Conservation (phyloP, 2,797 vertebrate genomes). For the Erethizon dorsatum region DNA sequence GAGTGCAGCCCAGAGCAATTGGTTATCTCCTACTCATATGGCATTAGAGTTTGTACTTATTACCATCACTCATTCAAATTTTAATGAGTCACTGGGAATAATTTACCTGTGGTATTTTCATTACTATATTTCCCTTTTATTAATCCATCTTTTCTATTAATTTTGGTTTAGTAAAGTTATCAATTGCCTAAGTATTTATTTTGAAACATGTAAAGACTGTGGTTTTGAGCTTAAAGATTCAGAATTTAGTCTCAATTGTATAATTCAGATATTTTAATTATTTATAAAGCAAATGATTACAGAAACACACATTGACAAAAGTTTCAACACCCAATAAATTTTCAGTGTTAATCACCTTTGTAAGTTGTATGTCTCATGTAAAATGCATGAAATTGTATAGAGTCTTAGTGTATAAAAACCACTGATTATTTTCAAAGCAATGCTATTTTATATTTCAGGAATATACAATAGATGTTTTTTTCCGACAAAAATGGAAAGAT, state of each 20-base stretch:
- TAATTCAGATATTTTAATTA: constrained; percentile 5
- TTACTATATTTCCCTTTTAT: neutral
- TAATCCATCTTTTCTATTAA: neutral
- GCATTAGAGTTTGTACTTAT: neutral
- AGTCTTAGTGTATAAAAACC: constrained; percentile 2
- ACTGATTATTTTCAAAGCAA: constrained; percentile 60
- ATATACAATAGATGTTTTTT: constrained; percentile 99
- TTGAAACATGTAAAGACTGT: neutral
- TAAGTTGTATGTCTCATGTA: neutral
- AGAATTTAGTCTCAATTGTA: neutral
- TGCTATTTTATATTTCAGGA: constrained; percentile 91
- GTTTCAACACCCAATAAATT: neutral
- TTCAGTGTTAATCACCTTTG: neutral
- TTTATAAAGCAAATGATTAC: neutral
- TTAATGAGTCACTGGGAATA: neutral
- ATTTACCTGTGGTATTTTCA: constrained; percentile 2
- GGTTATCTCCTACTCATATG: accelerated
- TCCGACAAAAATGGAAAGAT: constrained; percentile 98
- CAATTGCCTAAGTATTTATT: neutral
- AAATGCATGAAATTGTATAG: constrained; percentile 28
- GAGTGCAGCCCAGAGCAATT: neutral
- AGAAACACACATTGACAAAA: neutral
- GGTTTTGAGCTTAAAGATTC: neutral
- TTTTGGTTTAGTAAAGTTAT: neutral
- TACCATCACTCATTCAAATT: neutral